Evolutionary conservation across 2,113 vertebrate genomes (phyloP).

Genomic region (Centrocercus urophasianus): DNA sequence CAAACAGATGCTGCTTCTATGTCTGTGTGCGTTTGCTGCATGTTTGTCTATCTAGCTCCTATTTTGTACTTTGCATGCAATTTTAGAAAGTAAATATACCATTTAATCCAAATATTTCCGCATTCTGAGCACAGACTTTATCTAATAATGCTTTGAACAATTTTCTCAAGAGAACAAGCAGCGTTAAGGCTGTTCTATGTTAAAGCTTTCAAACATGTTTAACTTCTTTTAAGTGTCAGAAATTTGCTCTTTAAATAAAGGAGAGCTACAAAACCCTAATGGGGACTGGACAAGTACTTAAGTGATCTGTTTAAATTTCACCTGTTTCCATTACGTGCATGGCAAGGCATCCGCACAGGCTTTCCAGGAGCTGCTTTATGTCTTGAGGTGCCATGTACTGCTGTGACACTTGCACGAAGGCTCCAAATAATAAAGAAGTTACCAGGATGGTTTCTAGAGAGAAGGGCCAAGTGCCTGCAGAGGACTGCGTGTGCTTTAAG

Average conservation of each 20-base stretch:
- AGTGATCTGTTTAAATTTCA: slow-evolving; percentile 56
- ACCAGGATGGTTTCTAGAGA: background rate
- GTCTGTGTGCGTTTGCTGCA: rapidly evolving
- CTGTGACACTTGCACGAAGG: background rate
- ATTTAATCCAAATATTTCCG: slow-evolving; percentile 20
- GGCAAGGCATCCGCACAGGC: background rate
- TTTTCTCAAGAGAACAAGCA: slow-evolving; percentile 34
- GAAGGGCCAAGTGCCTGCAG: background rate
- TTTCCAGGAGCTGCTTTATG: slow-evolving; percentile 36
- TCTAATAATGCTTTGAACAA: slow-evolving; percentile 5
- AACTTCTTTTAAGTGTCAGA: slow-evolving; percentile 55
- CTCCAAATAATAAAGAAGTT: background rate
- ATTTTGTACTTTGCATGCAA: background rate
- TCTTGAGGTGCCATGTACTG: background rate
- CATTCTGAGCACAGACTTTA: background rate
- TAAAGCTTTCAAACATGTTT: slow-evolving; percentile 52
- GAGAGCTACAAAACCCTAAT: slow-evolving; percentile 17
- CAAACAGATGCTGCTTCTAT: background rate
- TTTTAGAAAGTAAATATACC: slow-evolving; percentile 12
- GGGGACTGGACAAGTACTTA: slow-evolving; percentile 29
- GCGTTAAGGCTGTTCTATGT: slow-evolving; percentile 35
- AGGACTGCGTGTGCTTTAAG: background rate
- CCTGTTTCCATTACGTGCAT: slow-evolving; percentile 61
- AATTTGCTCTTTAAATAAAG: slow-evolving; percentile 67
- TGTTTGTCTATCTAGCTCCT: background rate